phyloP scores from a whole-genome alignment of 2,797 vertebrate species.

The Serranus cabrilla region DNA sequence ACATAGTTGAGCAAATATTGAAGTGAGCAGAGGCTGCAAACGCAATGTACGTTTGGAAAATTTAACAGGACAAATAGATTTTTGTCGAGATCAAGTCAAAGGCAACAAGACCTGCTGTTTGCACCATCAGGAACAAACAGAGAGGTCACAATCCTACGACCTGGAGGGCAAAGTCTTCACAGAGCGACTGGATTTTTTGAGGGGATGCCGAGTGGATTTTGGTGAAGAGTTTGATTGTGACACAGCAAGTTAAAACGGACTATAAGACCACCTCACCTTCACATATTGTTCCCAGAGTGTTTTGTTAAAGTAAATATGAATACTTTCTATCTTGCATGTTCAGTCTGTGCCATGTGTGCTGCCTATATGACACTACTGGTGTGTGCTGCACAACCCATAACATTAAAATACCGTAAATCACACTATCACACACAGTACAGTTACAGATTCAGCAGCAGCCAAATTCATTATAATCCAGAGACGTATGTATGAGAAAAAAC shows the following conservation, averaged over 20 bases:
- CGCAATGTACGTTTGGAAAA: constrained; percentile 6
- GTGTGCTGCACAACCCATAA: background rate
- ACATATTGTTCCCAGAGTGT: background rate
- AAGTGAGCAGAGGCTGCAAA: background rate
- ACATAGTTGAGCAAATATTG: constrained; percentile 32
- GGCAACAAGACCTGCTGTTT: constrained; percentile 16
- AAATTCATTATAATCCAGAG: constrained; percentile 18
- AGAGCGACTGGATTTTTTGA: background rate
- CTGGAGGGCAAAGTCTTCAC: constrained; percentile 2
- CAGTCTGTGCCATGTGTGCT: background rate
- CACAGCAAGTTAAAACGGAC: background rate
- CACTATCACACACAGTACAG: background rate
- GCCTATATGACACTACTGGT: background rate
- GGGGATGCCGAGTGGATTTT: background rate
- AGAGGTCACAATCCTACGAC: constrained; percentile 4
- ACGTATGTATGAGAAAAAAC: constrained; percentile 1
- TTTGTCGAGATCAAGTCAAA: constrained; percentile 15
- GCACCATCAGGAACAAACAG: background rate
- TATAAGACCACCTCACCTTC: background rate
- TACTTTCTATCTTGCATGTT: too few species aligned
- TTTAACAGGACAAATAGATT: constrained; percentile 33
- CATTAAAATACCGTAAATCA: constrained; percentile 9
- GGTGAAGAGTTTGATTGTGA: background rate
- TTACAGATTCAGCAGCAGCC: background rate
- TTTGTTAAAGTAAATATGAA: too few species aligned